Base-by-base conservation (phyloP, 2,888 invertebrate genomes). In the Muscina levida region DNA sequence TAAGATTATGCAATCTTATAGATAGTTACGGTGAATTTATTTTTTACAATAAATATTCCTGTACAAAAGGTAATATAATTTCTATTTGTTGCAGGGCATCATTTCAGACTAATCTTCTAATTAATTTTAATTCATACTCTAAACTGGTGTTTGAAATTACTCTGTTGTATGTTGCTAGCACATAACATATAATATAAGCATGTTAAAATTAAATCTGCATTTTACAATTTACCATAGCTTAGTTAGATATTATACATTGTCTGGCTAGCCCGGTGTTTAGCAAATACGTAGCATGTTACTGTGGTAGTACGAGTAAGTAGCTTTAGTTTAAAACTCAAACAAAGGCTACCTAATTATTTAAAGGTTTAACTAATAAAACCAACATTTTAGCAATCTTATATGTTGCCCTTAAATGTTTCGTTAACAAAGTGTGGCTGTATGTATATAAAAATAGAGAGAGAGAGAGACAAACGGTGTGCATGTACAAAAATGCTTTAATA, bases 321-420 rank as follows among this genome's bases (percentile, higher is more conserved):
- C n/a, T n/a, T n/a, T n/a, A 3, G 51, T 11, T 8, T 5, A 22
- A 51, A 22, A 5, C 42, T 39, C 19, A 11, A 4, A 62, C 42
- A 11, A 62, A 53, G 53, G 24, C 8, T 66, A 22, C 48, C 76
- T 22, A 31, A 31, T 77, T 62, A 72, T 48, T 65, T 57, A 75
- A 75, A 65, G 37, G 48, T 46, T 48, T 57, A 75, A 65, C 72
- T 68, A 72, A 77, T 70, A 22, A 77, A 56, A 72, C 37, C 42
- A 57, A 76, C 70, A 39, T 80, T 81, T 31, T 77, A 77, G 81
- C 81, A 77, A 51, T 72, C 59, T 68, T 68, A 77, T 67, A 74
- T 68, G 77, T 77, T 77, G 77, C 56, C 74, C 53, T 31, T 74
- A 77, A 65, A 68, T 74, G 72, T 72, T 75, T 72, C 13, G 62